Evolutionary conservation across 2,113 vertebrate species (phyloP).

Genomic region (Agapornis roseicollis): DNA sequence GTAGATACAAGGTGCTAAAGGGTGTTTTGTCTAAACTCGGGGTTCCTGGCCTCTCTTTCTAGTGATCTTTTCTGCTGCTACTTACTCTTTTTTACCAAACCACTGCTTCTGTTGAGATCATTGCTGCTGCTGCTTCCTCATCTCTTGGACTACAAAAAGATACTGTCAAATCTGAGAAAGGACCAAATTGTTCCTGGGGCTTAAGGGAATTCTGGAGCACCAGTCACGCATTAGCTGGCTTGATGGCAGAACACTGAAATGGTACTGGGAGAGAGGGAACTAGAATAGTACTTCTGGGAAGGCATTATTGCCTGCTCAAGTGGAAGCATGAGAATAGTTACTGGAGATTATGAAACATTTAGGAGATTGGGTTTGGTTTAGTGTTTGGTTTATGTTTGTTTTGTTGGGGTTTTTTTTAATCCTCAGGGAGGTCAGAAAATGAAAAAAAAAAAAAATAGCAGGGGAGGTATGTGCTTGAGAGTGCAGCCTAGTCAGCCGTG

Average conservation of each 20-base stretch:
- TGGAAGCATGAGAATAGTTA: not conserved
- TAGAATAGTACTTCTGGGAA: not conserved
- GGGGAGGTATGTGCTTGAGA: not conserved
- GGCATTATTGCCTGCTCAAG: not conserved
- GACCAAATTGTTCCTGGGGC: not conserved
- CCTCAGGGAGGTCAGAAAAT: not conserved
- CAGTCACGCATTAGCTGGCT: not conserved
- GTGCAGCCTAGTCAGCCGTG: not conserved
- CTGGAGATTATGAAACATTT: not conserved
- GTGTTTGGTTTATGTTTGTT: not conserved
- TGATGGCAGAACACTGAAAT: not conserved
- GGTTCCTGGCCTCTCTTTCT: not conserved
- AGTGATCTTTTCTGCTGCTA: not conserved
- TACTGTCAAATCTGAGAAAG: not conserved
- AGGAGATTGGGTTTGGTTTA: not conserved
- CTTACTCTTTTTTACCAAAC: not conserved
- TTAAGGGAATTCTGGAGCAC: not conserved
- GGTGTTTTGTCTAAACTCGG: not conserved
- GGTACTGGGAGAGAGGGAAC: not conserved
- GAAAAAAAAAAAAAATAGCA: not conserved
- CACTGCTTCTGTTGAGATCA: not conserved
- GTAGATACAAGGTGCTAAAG: not conserved
- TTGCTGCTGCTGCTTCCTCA: slow-evolving; percentile 38
- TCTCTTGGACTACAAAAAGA: not conserved
- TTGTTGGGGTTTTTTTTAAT: not conserved